Evolutionary conservation across 2,113 vertebrate species (phyloP).

Genomic region (Platanista minor): DNA sequence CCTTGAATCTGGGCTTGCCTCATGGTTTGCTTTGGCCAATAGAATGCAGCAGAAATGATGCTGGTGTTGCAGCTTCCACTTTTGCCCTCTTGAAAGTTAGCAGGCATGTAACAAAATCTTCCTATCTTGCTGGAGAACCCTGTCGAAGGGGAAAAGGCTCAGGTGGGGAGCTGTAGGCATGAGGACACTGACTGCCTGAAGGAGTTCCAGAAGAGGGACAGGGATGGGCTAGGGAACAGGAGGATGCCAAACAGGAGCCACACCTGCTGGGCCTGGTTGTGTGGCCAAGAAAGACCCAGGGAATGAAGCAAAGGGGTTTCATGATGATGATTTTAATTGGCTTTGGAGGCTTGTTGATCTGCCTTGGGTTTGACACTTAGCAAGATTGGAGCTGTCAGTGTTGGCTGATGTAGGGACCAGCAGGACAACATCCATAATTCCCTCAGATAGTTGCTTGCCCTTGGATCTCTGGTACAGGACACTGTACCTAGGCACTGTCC

Average conservation of each 20-base stretch:
- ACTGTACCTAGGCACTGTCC: neutral
- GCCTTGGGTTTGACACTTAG: neutral
- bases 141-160: neutral
- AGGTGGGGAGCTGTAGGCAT: neutral
- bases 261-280: neutral
- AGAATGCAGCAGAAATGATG: neutral
- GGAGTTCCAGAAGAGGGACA: neutral
- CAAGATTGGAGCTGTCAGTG: neutral
- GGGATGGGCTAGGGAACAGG: neutral
- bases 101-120: neutral
- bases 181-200: neutral
- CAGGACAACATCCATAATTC: neutral
- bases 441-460: neutral
- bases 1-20: neutral
- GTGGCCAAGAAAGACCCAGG: neutral
- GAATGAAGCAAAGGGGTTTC: neutral
- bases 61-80: neutral
- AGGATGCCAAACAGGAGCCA: neutral
- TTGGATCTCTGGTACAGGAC: neutral
- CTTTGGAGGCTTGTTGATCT: neutral
- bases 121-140: neutral
- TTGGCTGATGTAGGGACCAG: neutral
- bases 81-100: neutral
- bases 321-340: neutral
- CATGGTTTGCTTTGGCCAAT: neutral